Evolutionary conservation across 1,140 invertebrate genomes (phyloP).

Genomic region (Drosophila orosa): DNA sequence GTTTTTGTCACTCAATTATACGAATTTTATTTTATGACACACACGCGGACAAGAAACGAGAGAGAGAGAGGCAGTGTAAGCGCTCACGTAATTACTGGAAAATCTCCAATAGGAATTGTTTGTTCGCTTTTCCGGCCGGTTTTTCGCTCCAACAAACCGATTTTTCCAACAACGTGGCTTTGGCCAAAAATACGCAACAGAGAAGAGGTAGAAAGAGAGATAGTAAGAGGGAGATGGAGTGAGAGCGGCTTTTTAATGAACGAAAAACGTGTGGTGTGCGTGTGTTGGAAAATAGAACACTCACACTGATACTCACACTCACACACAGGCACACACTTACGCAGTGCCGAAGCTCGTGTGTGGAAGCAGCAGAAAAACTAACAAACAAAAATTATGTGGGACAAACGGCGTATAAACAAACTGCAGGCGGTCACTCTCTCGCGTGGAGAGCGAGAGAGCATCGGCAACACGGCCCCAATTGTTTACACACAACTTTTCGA

Average conservation of each 20-base stretch:
- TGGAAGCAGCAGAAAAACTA: constrained; percentile 72
- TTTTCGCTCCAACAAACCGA: constrained; percentile 53
- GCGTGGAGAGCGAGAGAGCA: constrained; percentile 14
- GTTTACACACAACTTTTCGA: constrained; percentile 62
- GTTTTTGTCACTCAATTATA: constrained; percentile 69
- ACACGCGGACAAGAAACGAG: not conserved
- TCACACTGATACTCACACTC: too few relatives aligned
- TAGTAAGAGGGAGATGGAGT: not conserved
- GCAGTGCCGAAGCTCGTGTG: constrained; percentile 28
- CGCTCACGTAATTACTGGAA: constrained; percentile 57
- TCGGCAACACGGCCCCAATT: constrained; percentile 46
- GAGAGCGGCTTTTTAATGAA: constrained; percentile 18
- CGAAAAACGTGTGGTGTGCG: constrained; percentile 28
- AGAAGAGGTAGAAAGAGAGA: constrained; percentile 7
- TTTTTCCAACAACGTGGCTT: constrained; percentile 60
- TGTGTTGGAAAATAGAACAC: constrained; percentile 68
- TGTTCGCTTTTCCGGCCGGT: constrained; percentile 72
- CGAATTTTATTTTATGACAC: constrained; percentile 45
- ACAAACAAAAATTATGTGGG: constrained; percentile 80
- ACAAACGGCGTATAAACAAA: constrained; percentile 62
- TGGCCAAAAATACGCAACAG: constrained; percentile 65
- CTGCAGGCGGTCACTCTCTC: constrained; percentile 25
- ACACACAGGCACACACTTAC: constrained; percentile 38
- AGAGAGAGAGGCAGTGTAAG: constrained; percentile 4
- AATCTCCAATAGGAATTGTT: constrained; percentile 76